Evolutionary conservation across 2,113 vertebrate genomes (phyloP).

Genomic region (Alosa alosa): DNA sequence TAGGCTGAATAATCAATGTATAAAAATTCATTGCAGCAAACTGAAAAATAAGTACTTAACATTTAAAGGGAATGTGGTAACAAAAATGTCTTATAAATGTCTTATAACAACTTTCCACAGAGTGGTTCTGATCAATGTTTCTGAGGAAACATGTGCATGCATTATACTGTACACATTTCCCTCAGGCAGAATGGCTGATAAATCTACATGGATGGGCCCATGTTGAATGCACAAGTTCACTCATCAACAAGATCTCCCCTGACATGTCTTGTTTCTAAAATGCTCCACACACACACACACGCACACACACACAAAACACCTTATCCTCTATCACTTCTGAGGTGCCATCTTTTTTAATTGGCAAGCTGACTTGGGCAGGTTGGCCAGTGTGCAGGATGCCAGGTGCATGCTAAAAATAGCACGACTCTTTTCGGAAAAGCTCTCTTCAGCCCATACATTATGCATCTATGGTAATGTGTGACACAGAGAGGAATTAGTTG

Average conservation of each 20-base stretch:
- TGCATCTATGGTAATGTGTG: constrained; percentile 67
- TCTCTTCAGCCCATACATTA: constrained; percentile 65
- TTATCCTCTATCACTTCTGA: constrained; percentile 21
- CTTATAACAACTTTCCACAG: too few species aligned
- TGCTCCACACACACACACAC: not conserved
- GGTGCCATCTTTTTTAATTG: constrained; percentile 47
- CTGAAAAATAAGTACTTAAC: too few species aligned
- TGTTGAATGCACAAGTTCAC: not conserved
- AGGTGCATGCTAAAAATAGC: constrained; percentile 69
- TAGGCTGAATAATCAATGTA: too few species aligned
- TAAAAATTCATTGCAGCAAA: too few species aligned
- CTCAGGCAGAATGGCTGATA: not conserved
- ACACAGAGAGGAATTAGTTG: constrained; percentile 65
- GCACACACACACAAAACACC: not conserved
- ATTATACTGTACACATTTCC: not conserved
- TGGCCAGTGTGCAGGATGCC: constrained; percentile 51
- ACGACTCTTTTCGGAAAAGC: constrained; percentile 59
- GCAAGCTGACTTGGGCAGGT: not conserved
- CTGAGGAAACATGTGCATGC: not conserved
- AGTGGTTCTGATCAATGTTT: too few species aligned
- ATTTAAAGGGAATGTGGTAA: too few species aligned
- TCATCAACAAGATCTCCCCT: constrained; percentile 4
- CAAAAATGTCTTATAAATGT: too few species aligned
- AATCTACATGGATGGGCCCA: not conserved
- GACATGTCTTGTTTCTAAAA: not conserved